phyloP scores from a whole-genome alignment of 1,140 invertebrate species.

The Gonioctena quinquepunctata region DNA sequence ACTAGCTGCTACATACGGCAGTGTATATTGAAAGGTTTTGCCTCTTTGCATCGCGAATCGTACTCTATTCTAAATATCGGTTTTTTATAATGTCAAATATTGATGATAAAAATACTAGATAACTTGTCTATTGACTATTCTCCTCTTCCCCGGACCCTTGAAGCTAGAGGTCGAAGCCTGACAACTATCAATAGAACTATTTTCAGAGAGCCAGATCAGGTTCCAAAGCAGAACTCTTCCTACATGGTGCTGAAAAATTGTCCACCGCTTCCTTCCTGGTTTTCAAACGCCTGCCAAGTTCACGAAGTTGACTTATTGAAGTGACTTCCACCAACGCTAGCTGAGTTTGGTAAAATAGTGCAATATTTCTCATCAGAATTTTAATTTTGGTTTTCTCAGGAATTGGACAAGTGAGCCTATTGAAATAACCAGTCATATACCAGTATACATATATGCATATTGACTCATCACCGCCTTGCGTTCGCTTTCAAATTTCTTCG shows the following conservation, averaged over 20 bases:
- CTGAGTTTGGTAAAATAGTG: too few species aligned
- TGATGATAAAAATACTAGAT: too few species aligned
- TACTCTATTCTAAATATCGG: too few species aligned
- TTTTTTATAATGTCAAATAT: too few species aligned
- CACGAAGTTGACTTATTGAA: constrained; percentile 5
- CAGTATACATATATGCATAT: constrained; percentile 23
- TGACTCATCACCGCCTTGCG: neutral
- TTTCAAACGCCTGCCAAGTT: constrained; percentile 17
- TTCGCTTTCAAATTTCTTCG: neutral
- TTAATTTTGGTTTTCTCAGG: constrained; percentile 1
- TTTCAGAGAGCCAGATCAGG: neutral
- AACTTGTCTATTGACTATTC: too few species aligned
- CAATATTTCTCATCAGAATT: constrained; percentile 12
- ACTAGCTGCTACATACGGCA: too few species aligned
- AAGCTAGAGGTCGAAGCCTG: too few species aligned
- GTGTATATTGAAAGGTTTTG: too few species aligned
- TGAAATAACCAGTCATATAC: constrained; percentile 42
- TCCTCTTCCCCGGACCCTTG: neutral
- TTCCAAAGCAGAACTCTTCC: neutral
- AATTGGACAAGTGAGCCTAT: constrained; percentile 24
- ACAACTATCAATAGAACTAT: too few species aligned
- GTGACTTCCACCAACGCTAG: too few species aligned
- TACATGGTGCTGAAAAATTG: neutral
- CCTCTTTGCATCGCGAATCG: too few species aligned
- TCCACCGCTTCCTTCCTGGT: neutral